These are phyloP conservation scores for Epizoanthus rinbou DNA, from an alignment of 92 coral and sea anemone species.

Conservation along the genomic window DNA sequence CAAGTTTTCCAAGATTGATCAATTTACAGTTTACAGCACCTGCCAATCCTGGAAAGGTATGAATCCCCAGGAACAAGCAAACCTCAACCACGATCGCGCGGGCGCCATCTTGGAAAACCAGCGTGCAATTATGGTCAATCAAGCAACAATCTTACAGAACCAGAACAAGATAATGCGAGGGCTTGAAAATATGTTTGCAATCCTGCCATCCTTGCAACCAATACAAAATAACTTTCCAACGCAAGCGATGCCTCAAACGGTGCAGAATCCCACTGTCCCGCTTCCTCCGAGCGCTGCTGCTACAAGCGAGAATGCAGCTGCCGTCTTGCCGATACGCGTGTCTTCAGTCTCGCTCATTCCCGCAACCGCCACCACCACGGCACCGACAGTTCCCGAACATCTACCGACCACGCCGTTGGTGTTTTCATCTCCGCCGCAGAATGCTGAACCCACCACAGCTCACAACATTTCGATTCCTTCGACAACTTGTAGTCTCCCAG, in stretches of 20 bases:
- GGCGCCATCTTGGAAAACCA: constrained; percentile 99
- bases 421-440: constrained; percentile 23
- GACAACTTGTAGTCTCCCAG: constrained; percentile 27
- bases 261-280: constrained; percentile 21
- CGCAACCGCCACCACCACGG: constrained; percentile 18
- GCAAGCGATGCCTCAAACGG: constrained; percentile 9
- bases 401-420: constrained; percentile 30
- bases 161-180: constrained; percentile 93
- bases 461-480: constrained; percentile 16
- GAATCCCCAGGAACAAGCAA: constrained; percentile 70
- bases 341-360: constrained; percentile 41
- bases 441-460: constrained; percentile 13
- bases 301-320: constrained; percentile 17
- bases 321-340: constrained; percentile 35
- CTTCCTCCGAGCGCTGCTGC: constrained; percentile 11
- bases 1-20: constrained; percentile 36
- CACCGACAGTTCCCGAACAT: constrained; percentile 43
- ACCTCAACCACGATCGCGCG: constrained; percentile 82
- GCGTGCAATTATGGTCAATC: constrained; percentile 96
- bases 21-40: constrained; percentile 4
- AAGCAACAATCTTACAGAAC: constrained; percentile 88
- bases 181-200: constrained; percentile 73
- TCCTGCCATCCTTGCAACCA: constrained; percentile 67
- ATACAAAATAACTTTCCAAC: constrained; percentile 22
- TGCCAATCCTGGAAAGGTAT: constrained; percentile 44